These are phyloP conservation scores for Bombus ignitus DNA, from an alignment of 1,140 invertebrate species.

Conservation along the genomic window DNA sequence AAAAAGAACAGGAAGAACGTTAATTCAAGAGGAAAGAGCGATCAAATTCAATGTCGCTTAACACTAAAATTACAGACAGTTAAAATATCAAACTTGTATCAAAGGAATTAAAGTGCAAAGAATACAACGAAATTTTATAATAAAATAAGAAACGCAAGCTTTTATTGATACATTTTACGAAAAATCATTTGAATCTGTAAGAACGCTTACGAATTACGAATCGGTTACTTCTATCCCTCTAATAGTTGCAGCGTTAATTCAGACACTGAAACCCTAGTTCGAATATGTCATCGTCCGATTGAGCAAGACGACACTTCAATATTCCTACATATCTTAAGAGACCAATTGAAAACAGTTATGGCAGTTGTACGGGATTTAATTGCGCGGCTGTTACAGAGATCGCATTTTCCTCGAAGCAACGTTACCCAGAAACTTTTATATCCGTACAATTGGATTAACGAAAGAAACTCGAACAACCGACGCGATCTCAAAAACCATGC, in stretches of 20 bases:
- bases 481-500: constrained; percentile 54
- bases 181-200: too few species aligned
- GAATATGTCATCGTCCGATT: background rate
- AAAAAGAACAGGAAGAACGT: background rate
- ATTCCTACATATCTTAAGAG: background rate
- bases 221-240: too few species aligned
- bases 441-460: too few species aligned
- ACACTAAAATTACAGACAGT: too few species aligned
- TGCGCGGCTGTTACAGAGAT: background rate
- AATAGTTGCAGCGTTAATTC: too few species aligned
- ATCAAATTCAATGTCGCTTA: background rate
- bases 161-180: too few species aligned
- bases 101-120: too few species aligned
- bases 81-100: too few species aligned
- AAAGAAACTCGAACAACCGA: constrained; percentile 21
- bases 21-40: background rate
- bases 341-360: background rate
- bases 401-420: background rate
- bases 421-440: background rate
- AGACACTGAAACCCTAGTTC: background rate
- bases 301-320: background rate
- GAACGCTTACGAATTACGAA: too few species aligned
- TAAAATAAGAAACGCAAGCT: too few species aligned
- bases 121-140: too few species aligned
- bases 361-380: background rate